Conservation (phyloP, 2,797 vertebrate genomes). For the Eutrigla gurnardus region DNA sequence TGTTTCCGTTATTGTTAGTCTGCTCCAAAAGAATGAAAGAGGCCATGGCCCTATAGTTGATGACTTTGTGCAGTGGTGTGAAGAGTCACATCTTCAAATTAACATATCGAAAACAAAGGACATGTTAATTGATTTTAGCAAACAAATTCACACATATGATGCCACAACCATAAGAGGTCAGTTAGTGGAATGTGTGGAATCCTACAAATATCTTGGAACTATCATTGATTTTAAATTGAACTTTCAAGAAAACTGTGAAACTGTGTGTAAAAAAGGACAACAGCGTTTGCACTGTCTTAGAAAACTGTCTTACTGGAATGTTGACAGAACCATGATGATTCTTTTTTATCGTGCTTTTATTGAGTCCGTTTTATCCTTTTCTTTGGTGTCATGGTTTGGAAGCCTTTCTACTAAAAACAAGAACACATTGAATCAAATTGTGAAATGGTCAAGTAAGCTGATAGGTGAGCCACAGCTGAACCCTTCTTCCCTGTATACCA, state of each 20-base stretch:
- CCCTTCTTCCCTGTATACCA: neutral
- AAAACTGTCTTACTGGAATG: too few species aligned
- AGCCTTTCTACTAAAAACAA: neutral
- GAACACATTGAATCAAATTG: neutral
- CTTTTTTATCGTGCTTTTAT: neutral
- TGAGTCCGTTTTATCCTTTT: neutral
- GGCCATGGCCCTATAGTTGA: too few species aligned
- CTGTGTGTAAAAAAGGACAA: neutral
- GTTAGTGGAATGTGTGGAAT: neutral
- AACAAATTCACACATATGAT: too few species aligned
- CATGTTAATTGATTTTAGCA: too few species aligned
- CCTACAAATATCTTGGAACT: neutral
- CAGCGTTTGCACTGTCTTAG: neutral
- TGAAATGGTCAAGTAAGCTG: too few species aligned
- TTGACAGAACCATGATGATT: too few species aligned
- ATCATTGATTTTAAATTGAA: neutral
- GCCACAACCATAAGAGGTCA: too few species aligned
- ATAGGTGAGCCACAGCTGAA: neutral
- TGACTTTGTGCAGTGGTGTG: too few species aligned
- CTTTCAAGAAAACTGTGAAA: neutral
- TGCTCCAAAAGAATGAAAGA: too few species aligned
- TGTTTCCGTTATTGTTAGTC: too few species aligned
- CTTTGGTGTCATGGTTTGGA: conserved; percentile 3
- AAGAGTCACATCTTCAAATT: too few species aligned
- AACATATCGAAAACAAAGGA: too few species aligned